Base-by-base conservation (phyloP, 2,888 invertebrate species). In the Hypomecis punctinalis region DNA sequence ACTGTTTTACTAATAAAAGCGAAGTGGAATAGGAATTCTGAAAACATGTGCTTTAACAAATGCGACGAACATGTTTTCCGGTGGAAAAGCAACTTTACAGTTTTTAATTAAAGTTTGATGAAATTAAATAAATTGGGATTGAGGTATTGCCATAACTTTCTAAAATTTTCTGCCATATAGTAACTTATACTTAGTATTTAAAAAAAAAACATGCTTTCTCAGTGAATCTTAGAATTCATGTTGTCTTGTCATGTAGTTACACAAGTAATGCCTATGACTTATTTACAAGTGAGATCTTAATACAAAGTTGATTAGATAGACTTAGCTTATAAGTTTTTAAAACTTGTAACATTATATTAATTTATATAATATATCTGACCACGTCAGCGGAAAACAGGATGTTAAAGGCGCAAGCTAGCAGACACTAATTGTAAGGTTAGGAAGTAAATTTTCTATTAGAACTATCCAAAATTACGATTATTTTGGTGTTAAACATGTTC, bases 251-350 rank as follows among this genome's bases (percentile, higher is more conserved):
- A 23, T 23, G 23, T 23, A 39, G 13, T 42, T 48, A 55, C 36
- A 53, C 56, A 63, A 57, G 61, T 66, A 65, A 76, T 76, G 77
- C 78, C 73, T 80, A 78, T 77, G 77, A 78, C 75, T 81, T 89
- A 88, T 88, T 84, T 89, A 90, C 86, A 90, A 87, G 82, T 89
- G 90, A 91, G 89, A 90, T 90, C 89, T 85, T 88, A 86, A 58
- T 73, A 78, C 75, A 78, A 79, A 73, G 77, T 75, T 73, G 79
- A 76, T 79, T 82, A 84, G 67, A 78, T 81, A 80, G 56, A 61
- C 62, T 71, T 70, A 65, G 58, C 59, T 66, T 68, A 76, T 73
- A 86, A 86, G 87, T 88, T 88, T 88, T 77, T 82, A 78, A 89
- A 89, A 90, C 86, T 88, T 81, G 80, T 78, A 73, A 79, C 73